These are phyloP conservation scores for Sebastes cheni DNA, from an alignment of 2,797 vertebrate genomes.

Conservation along the genomic window DNA sequence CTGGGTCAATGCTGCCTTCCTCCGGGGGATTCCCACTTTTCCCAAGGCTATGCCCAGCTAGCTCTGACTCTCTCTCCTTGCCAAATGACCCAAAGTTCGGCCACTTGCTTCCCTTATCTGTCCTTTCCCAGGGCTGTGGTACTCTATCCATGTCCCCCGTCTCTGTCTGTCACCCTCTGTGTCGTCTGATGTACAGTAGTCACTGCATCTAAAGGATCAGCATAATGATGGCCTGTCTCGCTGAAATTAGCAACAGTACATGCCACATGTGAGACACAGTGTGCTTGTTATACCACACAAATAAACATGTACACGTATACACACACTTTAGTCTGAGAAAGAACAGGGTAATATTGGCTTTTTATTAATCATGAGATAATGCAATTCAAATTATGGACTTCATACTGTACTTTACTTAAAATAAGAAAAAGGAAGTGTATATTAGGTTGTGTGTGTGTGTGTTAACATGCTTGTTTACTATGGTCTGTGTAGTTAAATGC, in stretches of 20 bases:
- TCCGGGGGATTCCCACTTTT: slow-evolving; percentile 76
- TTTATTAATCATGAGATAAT: neutral
- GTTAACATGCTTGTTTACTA: neutral
- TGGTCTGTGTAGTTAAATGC: neutral
- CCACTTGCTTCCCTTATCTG: slow-evolving; percentile 74
- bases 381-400: neutral
- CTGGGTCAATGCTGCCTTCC: slow-evolving; percentile 68
- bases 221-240: slow-evolving; percentile 28
- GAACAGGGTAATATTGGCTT: neutral
- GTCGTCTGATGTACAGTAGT: slow-evolving; percentile 46
- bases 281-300: neutral
- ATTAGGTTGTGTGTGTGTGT: neutral
- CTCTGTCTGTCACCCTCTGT: slow-evolving; percentile 60
- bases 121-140: slow-evolving; percentile 79
- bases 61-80: slow-evolving; percentile 49
- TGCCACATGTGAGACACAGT: neutral
- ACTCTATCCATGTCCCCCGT: slow-evolving; percentile 57
- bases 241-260: slow-evolving; percentile 29
- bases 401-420: neutral
- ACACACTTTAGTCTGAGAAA: neutral
- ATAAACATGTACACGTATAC: neutral
- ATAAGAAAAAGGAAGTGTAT: neutral
- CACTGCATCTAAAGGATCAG: slow-evolving; percentile 34
- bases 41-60: slow-evolving; percentile 81
- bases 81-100: slow-evolving; percentile 77